Conservation (phyloP, 2,888 invertebrate genomes). For the Spilarctia lutea region DNA sequence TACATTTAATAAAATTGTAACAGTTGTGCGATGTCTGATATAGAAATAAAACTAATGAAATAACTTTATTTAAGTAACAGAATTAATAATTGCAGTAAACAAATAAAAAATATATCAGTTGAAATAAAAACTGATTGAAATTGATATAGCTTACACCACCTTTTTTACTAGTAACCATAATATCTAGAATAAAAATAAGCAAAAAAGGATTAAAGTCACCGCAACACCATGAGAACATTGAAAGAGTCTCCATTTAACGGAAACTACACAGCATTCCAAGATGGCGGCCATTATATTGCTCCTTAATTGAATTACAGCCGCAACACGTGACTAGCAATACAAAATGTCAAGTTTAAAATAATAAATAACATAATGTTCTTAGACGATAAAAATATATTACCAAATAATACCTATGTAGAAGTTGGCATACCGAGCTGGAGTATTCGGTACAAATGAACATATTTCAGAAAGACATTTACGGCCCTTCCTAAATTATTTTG, state of each 20-base stretch:
- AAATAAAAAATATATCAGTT: too few species aligned
- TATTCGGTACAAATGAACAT: constrained; percentile 30
- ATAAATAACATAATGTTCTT: constrained; percentile 21
- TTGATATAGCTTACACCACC: too few species aligned
- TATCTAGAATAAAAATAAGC: not conserved
- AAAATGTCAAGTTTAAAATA: constrained; percentile 11
- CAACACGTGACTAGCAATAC: constrained; percentile 11
- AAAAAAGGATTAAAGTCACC: not conserved
- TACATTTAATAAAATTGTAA: too few species aligned
- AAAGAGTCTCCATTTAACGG: not conserved
- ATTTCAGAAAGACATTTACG: constrained; percentile 41
- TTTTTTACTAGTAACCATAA: too few species aligned
- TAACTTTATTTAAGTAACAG: too few species aligned
- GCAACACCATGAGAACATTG: constrained; percentile 9
- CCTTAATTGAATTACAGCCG: constrained; percentile 21
- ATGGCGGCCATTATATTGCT: constrained; percentile 12
- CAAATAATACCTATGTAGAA: constrained; percentile 26
- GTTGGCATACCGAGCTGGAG: constrained; percentile 17
- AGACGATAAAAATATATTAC: constrained; percentile 24
- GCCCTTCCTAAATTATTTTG: constrained; percentile 36
- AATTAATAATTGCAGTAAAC: too few species aligned
- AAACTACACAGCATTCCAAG: constrained; percentile 20
- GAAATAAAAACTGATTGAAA: too few species aligned
- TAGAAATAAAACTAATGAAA: too few species aligned
- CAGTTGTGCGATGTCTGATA: too few species aligned